Conservation (phyloP, 2,113 vertebrate species). For the Nycticorax nycticorax region DNA sequence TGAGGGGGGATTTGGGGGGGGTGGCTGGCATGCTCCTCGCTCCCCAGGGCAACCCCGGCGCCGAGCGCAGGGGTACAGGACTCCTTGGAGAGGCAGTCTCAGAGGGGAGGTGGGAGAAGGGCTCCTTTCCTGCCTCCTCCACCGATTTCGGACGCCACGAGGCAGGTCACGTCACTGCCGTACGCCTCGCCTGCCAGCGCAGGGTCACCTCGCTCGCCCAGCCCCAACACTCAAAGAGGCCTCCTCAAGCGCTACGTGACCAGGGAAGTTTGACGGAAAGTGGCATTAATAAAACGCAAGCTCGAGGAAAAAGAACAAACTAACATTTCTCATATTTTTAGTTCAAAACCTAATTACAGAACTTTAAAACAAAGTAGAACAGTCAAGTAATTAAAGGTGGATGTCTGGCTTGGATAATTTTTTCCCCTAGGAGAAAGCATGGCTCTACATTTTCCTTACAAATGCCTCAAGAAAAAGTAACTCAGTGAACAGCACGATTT, state of each 20-base stretch:
- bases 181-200: background rate
- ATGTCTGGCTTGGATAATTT: background rate
- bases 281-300: background rate
- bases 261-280: background rate
- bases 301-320: background rate
- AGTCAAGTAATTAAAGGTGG: slow-evolving; percentile 7
- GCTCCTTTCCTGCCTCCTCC: background rate
- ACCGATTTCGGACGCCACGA: fast-evolving
- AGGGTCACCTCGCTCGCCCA: background rate
- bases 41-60: background rate
- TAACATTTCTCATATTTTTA: background rate
- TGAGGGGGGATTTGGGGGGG: too few species aligned
- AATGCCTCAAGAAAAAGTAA: background rate
- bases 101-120: too few species aligned
- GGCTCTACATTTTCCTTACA: background rate
- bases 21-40: fast-evolving
- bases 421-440: background rate
- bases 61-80: too few species aligned
- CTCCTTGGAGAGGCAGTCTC: background rate
- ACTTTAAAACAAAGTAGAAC: background rate
- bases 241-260: background rate
- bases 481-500: background rate
- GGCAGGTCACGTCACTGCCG: fast-evolving
- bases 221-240: background rate
- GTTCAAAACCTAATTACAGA: background rate